These are phyloP conservation scores for Chironomus striatipennis DNA, from an alignment of 1,140 invertebrate species.

Conservation along the genomic window DNA sequence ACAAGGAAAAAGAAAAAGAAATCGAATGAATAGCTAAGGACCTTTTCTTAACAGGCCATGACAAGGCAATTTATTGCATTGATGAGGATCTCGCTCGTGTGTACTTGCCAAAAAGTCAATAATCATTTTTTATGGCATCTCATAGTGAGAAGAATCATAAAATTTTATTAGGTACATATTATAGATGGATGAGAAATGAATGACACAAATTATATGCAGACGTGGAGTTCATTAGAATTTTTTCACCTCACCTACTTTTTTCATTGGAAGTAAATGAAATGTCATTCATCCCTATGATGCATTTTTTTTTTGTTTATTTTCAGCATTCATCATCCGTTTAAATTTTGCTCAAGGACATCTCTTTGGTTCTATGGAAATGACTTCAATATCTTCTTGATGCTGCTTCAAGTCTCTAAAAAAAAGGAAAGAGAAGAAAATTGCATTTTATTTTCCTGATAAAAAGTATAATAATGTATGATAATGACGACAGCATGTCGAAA, in stretches of 20 bases:
- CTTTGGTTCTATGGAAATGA: background rate
- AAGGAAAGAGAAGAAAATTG: background rate
- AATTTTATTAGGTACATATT: background rate
- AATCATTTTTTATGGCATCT: slow-evolving; percentile 19
- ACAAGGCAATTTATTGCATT: slow-evolving; percentile 14
- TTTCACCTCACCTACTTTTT: background rate
- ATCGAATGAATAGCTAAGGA: background rate
- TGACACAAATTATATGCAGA: slow-evolving; percentile 8
- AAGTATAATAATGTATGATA: too few relatives aligned
- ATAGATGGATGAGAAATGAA: background rate
- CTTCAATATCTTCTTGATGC: too few relatives aligned
- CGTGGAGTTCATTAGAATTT: background rate
- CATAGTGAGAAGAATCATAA: slow-evolving; percentile 11
- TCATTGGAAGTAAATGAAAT: background rate
- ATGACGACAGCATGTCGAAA: too few relatives aligned
- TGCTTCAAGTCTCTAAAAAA: too few relatives aligned
- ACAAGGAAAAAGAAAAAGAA: too few relatives aligned
- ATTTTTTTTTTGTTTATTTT: background rate
- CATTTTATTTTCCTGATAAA: background rate
- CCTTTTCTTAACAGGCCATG: slow-evolving; percentile 12
- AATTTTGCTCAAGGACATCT: slow-evolving; percentile 17
- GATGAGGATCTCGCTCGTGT: background rate
- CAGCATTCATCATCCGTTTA: slow-evolving; percentile 16
- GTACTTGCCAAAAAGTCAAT: background rate
- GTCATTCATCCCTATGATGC: background rate